Conservation (phyloP, 2,113 vertebrate species). For the Rhea pennata region DNA sequence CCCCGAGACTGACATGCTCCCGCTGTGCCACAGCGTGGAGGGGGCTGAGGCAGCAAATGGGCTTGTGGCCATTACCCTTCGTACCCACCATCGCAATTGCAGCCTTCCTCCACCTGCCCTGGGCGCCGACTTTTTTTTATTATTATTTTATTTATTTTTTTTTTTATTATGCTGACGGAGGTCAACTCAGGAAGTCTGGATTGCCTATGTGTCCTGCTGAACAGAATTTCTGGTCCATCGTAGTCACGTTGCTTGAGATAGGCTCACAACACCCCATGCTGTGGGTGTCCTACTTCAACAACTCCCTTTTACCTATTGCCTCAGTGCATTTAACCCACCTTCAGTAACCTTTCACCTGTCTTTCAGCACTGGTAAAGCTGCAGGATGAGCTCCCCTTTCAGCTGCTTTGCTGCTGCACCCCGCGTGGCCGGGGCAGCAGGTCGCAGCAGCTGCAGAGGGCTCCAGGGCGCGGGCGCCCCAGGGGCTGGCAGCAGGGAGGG, state of each 20-base stretch:
- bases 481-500: neutral
- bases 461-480: too few species aligned
- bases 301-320: neutral
- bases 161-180: neutral
- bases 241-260: neutral
- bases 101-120: neutral
- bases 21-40: neutral
- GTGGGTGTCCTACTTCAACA: neutral
- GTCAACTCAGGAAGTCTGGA: neutral
- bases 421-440: neutral
- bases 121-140: neutral
- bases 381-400: neutral
- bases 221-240: neutral
- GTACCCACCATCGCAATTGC: neutral
- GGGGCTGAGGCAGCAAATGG: neutral
- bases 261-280: accelerated
- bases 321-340: neutral
- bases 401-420: accelerated
- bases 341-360: neutral
- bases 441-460: neutral
- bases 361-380: neutral
- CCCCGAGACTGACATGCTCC: neutral
- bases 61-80: neutral
- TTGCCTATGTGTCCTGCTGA: neutral
- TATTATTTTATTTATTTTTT: neutral